Percentiles rank a stretch among this genome's conserved stretches.
These are phyloP conservation scores for Hydriomena furcata DNA, from an alignment of 2,888 invertebrate species.

Conservation along the genomic window DNA sequence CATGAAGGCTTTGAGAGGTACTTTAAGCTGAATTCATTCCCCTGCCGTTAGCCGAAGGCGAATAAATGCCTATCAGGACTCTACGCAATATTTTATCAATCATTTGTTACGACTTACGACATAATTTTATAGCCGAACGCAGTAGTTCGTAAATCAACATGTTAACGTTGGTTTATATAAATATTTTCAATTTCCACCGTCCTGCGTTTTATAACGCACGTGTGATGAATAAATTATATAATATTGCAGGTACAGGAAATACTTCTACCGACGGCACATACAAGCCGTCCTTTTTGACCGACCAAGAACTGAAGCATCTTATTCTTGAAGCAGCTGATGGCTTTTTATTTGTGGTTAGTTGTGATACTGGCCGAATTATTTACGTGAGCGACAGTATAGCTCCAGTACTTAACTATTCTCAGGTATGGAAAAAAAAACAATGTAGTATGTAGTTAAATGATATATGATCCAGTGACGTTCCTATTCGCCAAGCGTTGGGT, in stretches of 20 bases:
- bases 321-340: conserved; percentile 99
- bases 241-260: conserved; percentile 92
- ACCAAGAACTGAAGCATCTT: conserved; percentile 99
- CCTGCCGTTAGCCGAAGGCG: not conserved
- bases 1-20: conserved; percentile 98
- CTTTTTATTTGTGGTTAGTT: conserved; percentile 96
- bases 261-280: conserved; percentile 98
- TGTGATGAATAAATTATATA: conserved; percentile 9
- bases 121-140: conserved; percentile 13
- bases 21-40: not conserved
- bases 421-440: conserved; percentile 82
- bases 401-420: conserved; percentile 98
- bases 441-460: too few relatives aligned
- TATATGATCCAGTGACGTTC: too few relatives aligned
- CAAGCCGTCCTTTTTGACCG: conserved; percentile 99
- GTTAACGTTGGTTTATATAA: not conserved
- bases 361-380: conserved; percentile 98
- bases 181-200: not conserved
- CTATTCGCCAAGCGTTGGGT: too few relatives aligned
- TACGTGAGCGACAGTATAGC: conserved; percentile 99
- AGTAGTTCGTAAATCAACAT: not conserved
- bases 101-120: not conserved
- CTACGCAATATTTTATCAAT: conserved; percentile 6
- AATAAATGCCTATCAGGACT: not conserved
- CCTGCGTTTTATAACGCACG: conserved; percentile 1